Evolutionary conservation across 2,888 invertebrate genomes (phyloP), one percentile per base, ranked within the genome.

Genomic region (Dynastes maya): DNA sequence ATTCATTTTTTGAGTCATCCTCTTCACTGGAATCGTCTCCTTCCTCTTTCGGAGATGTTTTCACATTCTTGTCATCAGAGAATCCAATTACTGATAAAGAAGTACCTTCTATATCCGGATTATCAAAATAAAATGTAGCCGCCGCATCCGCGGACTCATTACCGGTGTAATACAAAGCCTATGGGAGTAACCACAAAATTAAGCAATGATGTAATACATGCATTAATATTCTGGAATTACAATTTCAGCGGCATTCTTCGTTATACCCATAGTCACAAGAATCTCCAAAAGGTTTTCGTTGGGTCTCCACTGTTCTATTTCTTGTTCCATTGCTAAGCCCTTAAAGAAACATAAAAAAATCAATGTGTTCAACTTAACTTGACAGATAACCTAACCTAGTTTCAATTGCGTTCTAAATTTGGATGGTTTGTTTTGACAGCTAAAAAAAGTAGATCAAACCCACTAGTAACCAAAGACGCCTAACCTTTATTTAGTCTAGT

Each of bases 101-200:
- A 80, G 81, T 78, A 77, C 79, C 76, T 82, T 84, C 84, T 58
- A 84, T 83, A 77, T 88, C 89, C 45, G 88, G 87, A 84, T 90
- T 90, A 84, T 90, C 91, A 82, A 91, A 90, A 29, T 91, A 87
- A 88, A 90, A 92, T 53, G 89, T 89, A 29, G 90, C 89, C 6
- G 91, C 91, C 64, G 90, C 87, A 83, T 91, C 91, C 29, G 90
- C 89, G 72, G 90, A 91, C 81, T 88, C 87, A 84, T 91, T 91
- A 2, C 90, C 91, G 6, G 91, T 91, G 83, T 90, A 90, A 84
- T 90, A 91, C 74, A 91, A 86, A 32, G 90, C 91, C 91, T 91
- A 82, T 75, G 85, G 84, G 64, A 76, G 65, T 29, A 76, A 65
- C 55, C 65, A 67, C 16, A 32, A 67, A 61, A 77, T 49, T 49